phyloP scores from a whole-genome alignment of 2,888 invertebrate species.

The Falcaria lacertinaria region DNA sequence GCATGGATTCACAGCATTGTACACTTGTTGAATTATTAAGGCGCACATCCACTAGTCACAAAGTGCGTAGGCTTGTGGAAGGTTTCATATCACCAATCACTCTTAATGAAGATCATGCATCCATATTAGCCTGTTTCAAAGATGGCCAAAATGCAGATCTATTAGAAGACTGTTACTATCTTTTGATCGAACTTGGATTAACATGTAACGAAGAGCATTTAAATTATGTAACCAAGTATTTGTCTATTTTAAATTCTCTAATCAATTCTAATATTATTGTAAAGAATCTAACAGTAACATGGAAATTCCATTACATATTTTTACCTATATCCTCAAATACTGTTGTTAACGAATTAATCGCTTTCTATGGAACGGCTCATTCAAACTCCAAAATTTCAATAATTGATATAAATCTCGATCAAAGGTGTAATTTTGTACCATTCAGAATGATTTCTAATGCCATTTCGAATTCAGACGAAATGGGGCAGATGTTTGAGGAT shows the following conservation, averaged over 20 bases:
- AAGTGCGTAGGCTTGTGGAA: slow-evolving; percentile 55
- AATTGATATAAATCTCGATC: slow-evolving; percentile 24
- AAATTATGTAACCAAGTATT: slow-evolving; percentile 46
- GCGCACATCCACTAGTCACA: slow-evolving; percentile 48
- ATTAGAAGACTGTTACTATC: slow-evolving; percentile 45
- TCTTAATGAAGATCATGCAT: slow-evolving; percentile 19
- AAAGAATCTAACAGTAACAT: slow-evolving; percentile 60
- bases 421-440: slow-evolving; percentile 55
- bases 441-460: slow-evolving; percentile 49
- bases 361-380: slow-evolving; percentile 33
- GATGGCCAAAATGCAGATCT: slow-evolving; percentile 49
- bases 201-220: slow-evolving; percentile 59
- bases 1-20: slow-evolving; percentile 36
- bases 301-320: slow-evolving; percentile 71
- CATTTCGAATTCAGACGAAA: slow-evolving; percentile 21
- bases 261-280: slow-evolving; percentile 53
- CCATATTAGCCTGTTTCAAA: slow-evolving; percentile 43
- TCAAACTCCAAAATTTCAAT: slow-evolving; percentile 3
- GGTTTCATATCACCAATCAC: slow-evolving; percentile 34
- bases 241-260: slow-evolving; percentile 52
- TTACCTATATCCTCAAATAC: slow-evolving; percentile 60
- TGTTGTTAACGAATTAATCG: slow-evolving; percentile 56
- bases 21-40: slow-evolving; percentile 43
- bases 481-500: slow-evolving; percentile 15
- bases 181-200: slow-evolving; percentile 49